Base-by-base conservation (phyloP, 2,113 vertebrate genomes). In the Sarotherodon lohbergeri region DNA sequence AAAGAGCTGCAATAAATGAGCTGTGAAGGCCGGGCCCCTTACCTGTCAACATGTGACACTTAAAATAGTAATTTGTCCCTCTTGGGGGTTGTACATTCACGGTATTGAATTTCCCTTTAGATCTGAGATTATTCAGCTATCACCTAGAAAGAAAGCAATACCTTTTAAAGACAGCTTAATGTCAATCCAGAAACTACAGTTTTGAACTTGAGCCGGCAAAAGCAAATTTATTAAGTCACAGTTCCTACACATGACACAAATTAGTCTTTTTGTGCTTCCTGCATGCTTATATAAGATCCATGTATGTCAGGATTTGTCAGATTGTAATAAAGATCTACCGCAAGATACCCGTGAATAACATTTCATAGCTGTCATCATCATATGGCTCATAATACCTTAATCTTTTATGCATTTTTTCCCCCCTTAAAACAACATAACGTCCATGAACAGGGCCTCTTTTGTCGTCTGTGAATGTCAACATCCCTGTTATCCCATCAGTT, bases 391-490 rank as follows among this genome's bases (percentile, higher is more conserved):
- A 87, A 94, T 89, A 85, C 90, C 90, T 86, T 92, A 93, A 93
- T 96, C 91, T 93, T 91, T 89, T 93, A 90, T 91, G 93, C 94
- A 95, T 94, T 90, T 93, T 92, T 89, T 9, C 55, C 84, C 71
- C 78, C 80, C 78, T 90, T 94, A 93, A 95, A 96, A 94, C 94
- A 93, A 91, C 92, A 94, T 81, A 86, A 92, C 83, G 88, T 91
- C 93, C 84, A 59, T 83, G 94, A 95, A 96, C 96, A 96, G 92
- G 92, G 88, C 11, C 29, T 86, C 86, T 90, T 95, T 96, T 96
- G 96, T 96, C 86, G 86, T 81, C 29, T 86, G 50, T 93, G 93
- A 96, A 96, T 95, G 95, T 96, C 96, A 96, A 95, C 93, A 96
- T 95, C 81, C 92, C 95, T 89, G 93, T 95, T 95, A 94, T 95